phyloP scores from a whole-genome alignment of 2,888 invertebrate genomes.

The Anoncus sp. region DNA sequence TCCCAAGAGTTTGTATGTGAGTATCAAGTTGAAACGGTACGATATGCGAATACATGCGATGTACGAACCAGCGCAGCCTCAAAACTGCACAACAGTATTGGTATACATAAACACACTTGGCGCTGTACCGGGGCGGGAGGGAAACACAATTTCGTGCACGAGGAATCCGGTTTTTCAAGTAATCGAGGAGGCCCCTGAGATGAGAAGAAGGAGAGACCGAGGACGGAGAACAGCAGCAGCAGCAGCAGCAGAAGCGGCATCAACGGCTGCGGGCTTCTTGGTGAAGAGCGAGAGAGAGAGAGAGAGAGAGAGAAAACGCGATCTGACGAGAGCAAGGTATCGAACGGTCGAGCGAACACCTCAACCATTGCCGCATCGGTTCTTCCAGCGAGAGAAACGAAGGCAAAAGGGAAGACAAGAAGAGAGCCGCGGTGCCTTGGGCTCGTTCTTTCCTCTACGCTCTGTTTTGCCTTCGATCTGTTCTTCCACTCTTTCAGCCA shows the following conservation, averaged over 20 bases:
- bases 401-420: constrained; percentile 50
- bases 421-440: constrained; percentile 70
- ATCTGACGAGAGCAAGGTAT: constrained; percentile 53
- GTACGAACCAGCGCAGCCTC: constrained; percentile 33
- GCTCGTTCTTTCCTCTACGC: constrained; percentile 69
- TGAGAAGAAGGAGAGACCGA: constrained; percentile 56
- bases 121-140: constrained; percentile 68
- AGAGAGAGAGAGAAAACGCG: constrained; percentile 45
- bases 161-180: constrained; percentile 82
- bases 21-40: constrained; percentile 17
- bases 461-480: constrained; percentile 53
- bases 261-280: constrained; percentile 62
- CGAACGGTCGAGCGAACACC: constrained; percentile 65
- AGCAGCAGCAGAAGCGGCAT: constrained; percentile 65
- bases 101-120: constrained; percentile 56
- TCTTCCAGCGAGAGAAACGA: constrained; percentile 55
- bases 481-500: constrained; percentile 50
- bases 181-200: constrained; percentile 74
- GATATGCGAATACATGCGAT: neutral
- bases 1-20: constrained; percentile 35
- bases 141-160: constrained; percentile 80
- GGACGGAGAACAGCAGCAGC: constrained; percentile 60
- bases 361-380: constrained; percentile 59
- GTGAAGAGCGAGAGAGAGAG: constrained; percentile 24
- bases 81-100: constrained; percentile 51